Conservation (phyloP, 2,797 vertebrate species). For the Bovichtus diacanthus region DNA sequence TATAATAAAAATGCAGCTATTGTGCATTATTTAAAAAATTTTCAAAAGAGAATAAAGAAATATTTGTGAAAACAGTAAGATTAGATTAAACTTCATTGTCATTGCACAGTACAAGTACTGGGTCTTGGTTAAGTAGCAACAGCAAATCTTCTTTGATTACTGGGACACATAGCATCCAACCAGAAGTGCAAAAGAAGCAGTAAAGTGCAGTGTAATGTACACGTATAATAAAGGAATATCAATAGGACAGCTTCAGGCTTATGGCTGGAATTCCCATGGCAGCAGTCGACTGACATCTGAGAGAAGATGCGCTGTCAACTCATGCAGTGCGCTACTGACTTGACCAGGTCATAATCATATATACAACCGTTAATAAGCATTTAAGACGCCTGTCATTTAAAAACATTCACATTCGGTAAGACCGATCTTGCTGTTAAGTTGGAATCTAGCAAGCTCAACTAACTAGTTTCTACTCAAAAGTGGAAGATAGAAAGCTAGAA, state of each 20-base stretch:
- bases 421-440: neutral
- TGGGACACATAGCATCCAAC: neutral
- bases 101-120: too few relatives aligned
- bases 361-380: neutral
- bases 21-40: neutral
- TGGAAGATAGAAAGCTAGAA: neutral
- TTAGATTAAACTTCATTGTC: too few relatives aligned
- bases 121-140: too few relatives aligned
- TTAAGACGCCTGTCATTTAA: neutral
- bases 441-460: neutral
- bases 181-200: slow-evolving; percentile 29
- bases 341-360: neutral
- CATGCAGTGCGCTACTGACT: slow-evolving; percentile 1
- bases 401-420: neutral
- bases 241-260: slow-evolving; percentile 15
- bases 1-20: neutral
- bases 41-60: neutral
- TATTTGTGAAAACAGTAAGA: neutral
- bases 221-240: too few relatives aligned
- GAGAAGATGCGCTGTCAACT: neutral
- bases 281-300: neutral
- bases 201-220: slow-evolving; percentile 4
- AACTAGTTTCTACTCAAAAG: neutral
- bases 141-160: too few relatives aligned
- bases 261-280: neutral